Base-by-base conservation (phyloP, 1,140 invertebrate genomes). In the Pseudomyrmex dendroicus region DNA sequence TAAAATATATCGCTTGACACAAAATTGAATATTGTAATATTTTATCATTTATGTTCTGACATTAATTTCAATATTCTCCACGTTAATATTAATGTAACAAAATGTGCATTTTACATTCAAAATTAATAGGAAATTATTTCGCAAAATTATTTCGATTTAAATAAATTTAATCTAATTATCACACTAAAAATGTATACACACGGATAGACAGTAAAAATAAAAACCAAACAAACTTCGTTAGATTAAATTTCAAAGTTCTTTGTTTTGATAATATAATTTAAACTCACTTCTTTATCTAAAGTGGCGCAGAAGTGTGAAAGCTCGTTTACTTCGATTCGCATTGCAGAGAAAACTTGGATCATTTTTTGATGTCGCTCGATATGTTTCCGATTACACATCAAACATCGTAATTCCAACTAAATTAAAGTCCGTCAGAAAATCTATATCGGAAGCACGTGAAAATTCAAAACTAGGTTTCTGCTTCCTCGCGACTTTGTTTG, bases 111-210 rank as follows among this genome's bases (percentile, higher is more conserved):
- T 54, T 25, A 67, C 25, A 67, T 77, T 77, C n/a, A 52, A 77
- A n/a, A 56, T 77, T 66, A 67, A 77, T 66, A 10, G 62, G n/a
- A 77, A 77, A 77, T 76, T 77, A 66, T 77, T 66, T 66, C n/a
- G 20, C 61, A 77, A 77, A 63, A 35, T 35, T 35, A 35, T 52
- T 66, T 77, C 9, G 4, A 8, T 54, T 76, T 57, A 44, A 44
- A 77, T 76, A 76, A 76, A 76, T 67, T 54, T 54, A 73, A 73
- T 73, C 50, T 70, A 70, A 54, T 70, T 54, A 70, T 15, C 35
- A 61, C 20, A 48, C 2, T 48, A 17, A 22, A 22, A 5, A 48
- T 20, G 7, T 48, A n/a, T 17, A 35, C 5, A 35, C 35, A 35
- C 35, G 5, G 4, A 35, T 5, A 35, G 35, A 35, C 5, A 7